A percentile compares a stretch with the other conserved stretches of the same genome.
phyloP scores from a whole-genome alignment of 2,888 invertebrate species.

The Drosophila meridiana region DNA sequence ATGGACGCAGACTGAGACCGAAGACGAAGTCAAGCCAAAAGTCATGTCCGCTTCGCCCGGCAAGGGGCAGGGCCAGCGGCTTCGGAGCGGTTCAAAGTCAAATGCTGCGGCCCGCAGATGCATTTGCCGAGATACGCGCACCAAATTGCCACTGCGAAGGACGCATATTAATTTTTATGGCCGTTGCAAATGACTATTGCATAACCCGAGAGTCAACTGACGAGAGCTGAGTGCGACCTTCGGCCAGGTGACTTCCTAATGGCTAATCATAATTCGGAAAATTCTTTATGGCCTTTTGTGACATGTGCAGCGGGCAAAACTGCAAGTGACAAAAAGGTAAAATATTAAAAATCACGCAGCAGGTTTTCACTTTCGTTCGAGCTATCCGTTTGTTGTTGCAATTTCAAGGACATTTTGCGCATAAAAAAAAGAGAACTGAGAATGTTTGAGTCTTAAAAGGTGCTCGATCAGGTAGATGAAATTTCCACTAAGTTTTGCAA shows the following conservation, averaged over 20 bases:
- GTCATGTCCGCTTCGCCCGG: conserved; percentile 59
- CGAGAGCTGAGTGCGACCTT: conserved; percentile 34
- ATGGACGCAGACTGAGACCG: conserved; percentile 38
- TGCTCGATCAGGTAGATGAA: conserved; percentile 40
- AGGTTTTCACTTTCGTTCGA: conserved; percentile 68
- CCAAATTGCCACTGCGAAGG: conserved; percentile 76
- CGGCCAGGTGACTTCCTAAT: conserved; percentile 74
- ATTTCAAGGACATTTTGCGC: conserved; percentile 76
- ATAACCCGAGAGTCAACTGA: conserved; percentile 57
- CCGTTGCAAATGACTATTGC: conserved; percentile 80
- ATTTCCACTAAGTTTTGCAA: conserved; percentile 28
- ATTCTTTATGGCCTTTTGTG: conserved; percentile 54
- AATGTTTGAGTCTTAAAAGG: conserved; percentile 30
- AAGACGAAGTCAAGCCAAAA: conserved; percentile 66
- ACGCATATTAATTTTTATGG: conserved; percentile 83
- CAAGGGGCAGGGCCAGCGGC: conserved; percentile 27
- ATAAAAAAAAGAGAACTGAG: conserved; percentile 71
- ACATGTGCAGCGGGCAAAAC: conserved; percentile 58
- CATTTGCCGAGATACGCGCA: conserved; percentile 62
- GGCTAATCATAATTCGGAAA: conserved; percentile 56
- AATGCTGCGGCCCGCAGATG: conserved; percentile 42
- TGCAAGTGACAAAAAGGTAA: conserved; percentile 61
- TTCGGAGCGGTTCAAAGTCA: conserved; percentile 54
- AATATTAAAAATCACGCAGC: conserved; percentile 61
- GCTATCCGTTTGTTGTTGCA: conserved; percentile 60